phyloP scores from a whole-genome alignment of 2,888 invertebrate genomes.

The Halocaridina rubra region DNA sequence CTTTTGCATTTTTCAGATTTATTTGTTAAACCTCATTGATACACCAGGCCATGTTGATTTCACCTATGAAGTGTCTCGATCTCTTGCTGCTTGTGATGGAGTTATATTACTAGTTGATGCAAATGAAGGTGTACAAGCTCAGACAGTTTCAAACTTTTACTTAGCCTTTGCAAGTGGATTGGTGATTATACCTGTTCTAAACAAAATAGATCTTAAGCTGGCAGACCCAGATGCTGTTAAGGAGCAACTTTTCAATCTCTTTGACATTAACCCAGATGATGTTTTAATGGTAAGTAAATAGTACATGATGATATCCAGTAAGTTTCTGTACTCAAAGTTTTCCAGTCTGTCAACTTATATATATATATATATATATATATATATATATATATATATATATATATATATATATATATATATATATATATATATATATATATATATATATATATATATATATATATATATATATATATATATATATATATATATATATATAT shows the following conservation, averaged over 20 bases:
- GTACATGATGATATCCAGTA: too few relatives aligned
- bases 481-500: too few relatives aligned
- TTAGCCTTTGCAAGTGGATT: conserved; percentile 86
- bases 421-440: too few relatives aligned
- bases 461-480: too few relatives aligned
- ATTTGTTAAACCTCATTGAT: conserved; percentile 93
- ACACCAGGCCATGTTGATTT: conserved; percentile 99
- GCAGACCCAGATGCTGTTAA: conserved; percentile 85
- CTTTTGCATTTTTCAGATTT: conserved; percentile 70
- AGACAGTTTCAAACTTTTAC: conserved; percentile 97
- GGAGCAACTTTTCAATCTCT: conserved; percentile 82
- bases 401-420: too few relatives aligned
- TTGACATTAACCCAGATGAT: conserved; percentile 80
- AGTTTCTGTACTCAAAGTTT: too few relatives aligned
- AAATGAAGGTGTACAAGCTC: conserved; percentile 92
- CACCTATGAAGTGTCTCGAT: conserved; percentile 84
- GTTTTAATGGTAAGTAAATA: conserved; percentile 80
- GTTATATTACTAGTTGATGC: conserved; percentile 95
- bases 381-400: too few relatives aligned
- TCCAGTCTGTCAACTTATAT: too few relatives aligned
- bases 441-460: too few relatives aligned
- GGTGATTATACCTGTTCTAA: conserved; percentile 89
- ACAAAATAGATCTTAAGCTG: conserved; percentile 94
- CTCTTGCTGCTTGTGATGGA: conserved; percentile 85
- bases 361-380: too few relatives aligned